Evolutionary conservation across 2,797 vertebrate species (phyloP).

Genomic region (Cirrhinus molitorella): DNA sequence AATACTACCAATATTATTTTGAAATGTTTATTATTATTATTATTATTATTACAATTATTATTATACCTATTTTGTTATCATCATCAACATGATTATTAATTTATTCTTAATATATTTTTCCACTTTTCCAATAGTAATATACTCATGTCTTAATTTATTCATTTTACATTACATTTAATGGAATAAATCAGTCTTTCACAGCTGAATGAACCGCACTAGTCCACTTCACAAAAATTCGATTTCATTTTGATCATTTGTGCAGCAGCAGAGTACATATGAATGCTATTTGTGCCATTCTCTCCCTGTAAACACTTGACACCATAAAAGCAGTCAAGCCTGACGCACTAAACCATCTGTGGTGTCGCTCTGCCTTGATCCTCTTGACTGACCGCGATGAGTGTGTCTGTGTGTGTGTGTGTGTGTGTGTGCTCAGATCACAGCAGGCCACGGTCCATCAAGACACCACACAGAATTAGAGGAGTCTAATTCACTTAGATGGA

Average conservation of each 20-base stretch:
- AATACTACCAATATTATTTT: no score
- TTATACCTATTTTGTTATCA: no score
- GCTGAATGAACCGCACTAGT: neutral
- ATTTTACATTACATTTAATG: neutral
- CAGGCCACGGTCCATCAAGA: conserved; percentile 13
- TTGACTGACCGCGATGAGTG: conserved; percentile 13
- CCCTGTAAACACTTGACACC: conserved; percentile 8
- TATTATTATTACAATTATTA: neutral
- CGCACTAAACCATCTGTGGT: conserved; percentile 23
- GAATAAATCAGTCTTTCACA: neutral
- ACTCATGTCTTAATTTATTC: neutral
- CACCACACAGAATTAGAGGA: conserved; percentile 3
- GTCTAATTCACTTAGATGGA: conserved; percentile 31
- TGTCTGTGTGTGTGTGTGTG: neutral
- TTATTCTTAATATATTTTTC: neutral
- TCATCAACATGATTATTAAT: no score
- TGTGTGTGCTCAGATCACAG: neutral
- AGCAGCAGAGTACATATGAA: neutral
- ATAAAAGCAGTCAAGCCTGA: conserved; percentile 19
- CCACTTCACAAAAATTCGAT: neutral
- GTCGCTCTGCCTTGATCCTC: neutral
- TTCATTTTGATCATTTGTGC: neutral
- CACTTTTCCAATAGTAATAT: neutral
- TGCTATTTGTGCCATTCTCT: conserved; percentile 21
- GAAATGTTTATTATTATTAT: neutral